Conservation (phyloP, 1,140 invertebrate genomes). For the Thalassaphorura encarpata region DNA sequence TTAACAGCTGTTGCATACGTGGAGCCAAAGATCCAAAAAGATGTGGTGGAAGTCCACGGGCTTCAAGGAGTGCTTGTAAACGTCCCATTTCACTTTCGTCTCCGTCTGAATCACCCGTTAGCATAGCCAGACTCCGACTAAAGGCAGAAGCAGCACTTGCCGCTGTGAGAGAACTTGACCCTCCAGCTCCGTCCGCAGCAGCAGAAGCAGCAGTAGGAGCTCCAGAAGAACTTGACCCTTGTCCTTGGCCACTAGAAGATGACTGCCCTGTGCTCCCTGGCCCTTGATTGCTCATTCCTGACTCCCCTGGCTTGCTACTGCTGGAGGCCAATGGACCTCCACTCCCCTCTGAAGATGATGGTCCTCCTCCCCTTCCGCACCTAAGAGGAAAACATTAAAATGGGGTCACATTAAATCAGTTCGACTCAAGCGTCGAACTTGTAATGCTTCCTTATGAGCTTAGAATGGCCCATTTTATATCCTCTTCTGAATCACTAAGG, state of each 20-base stretch:
- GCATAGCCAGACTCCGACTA: conserved; percentile 34
- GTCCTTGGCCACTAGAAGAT: neutral
- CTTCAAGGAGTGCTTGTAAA: conserved; percentile 81
- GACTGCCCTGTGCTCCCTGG: conserved; percentile 22
- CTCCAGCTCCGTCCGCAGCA: neutral
- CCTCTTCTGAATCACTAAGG: too few species aligned
- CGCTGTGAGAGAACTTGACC: neutral
- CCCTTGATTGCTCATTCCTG: conserved; percentile 41
- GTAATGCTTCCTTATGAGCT: too few species aligned
- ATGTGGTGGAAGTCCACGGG: conserved; percentile 82
- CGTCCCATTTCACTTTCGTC: conserved; percentile 83
- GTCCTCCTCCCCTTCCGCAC: conserved; percentile 31
- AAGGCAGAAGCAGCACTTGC: conserved; percentile 30
- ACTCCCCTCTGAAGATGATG: conserved; percentile 26
- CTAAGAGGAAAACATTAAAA: conserved; percentile 4
- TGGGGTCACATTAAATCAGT: too few species aligned
- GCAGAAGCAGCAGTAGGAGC: conserved; percentile 12
- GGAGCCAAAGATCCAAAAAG: conserved; percentile 89
- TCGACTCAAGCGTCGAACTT: too few species aligned
- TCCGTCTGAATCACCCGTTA: conserved; percentile 38
- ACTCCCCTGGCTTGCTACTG: conserved; percentile 49
- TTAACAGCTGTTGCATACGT: conserved; percentile 92
- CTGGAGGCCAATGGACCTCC: conserved; percentile 34
- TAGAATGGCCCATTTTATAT: too few species aligned
- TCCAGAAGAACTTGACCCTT: conserved; percentile 1